Conservation (phyloP, 1,140 invertebrate species). For the Doryteuthis pealeii region DNA sequence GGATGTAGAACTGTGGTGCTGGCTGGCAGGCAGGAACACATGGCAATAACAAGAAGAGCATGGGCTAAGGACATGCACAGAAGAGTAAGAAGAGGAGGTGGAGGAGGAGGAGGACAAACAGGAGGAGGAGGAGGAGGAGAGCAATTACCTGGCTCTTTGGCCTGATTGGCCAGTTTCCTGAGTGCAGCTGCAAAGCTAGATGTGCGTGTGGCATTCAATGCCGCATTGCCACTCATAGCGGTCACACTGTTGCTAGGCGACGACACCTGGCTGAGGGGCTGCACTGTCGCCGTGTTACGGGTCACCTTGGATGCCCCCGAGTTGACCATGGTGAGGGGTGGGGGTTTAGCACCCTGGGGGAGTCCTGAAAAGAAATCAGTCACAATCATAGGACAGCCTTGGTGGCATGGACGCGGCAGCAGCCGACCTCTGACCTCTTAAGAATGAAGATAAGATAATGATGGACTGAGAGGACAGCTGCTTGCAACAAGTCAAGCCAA, state of each 20-base stretch:
- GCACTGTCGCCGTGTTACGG: constrained; percentile 55
- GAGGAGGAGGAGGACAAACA: no score
- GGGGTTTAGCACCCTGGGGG: constrained; percentile 52
- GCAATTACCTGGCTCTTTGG: constrained; percentile 60
- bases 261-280: constrained; percentile 50
- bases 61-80: neutral
- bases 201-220: constrained; percentile 51
- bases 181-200: constrained; percentile 76
- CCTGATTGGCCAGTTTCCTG: constrained; percentile 78
- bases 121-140: neutral
- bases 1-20: neutral
- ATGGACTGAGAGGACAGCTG: no score
- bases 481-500: neutral
- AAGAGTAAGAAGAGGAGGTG: no score
- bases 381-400: constrained; percentile 1
- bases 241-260: constrained; percentile 51
- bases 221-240: constrained; percentile 37
- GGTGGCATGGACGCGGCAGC: neutral
- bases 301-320: constrained; percentile 42
- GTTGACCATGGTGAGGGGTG: constrained; percentile 53
- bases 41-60: neutral
- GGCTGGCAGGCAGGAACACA: neutral
- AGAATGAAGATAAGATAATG: no score
- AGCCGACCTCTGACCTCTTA: neutral
- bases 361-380: constrained; percentile 45